Evolutionary conservation across 1,140 invertebrate genomes (phyloP), one percentile per base, ranked within the genome.

Genomic region (Apis dorsata): DNA sequence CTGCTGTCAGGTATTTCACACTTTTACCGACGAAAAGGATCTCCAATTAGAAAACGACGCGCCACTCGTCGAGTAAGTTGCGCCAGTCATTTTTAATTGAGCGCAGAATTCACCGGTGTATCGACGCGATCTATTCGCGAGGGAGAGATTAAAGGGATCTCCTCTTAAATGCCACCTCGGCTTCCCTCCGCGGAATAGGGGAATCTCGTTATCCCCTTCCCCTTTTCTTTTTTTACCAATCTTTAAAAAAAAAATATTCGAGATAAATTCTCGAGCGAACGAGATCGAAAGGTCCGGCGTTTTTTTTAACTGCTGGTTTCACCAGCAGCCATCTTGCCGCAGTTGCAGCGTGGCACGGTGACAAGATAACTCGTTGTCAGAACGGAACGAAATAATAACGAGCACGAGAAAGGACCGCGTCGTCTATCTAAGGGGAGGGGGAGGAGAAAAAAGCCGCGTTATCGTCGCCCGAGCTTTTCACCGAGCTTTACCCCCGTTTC

Each of bases 391-490:
- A 83, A 62, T 77, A 77, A 83, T 70, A 83, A 82, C n/a, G 63
- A 77, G 57, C 65, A 53, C n/a, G 57, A 60, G 12, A 81, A 83
- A 62, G 65, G 66, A 19, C 34, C 21, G 21, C 28, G 60, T 44
- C 57, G 65, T 80, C 69, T 34, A 84, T 84, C 70, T 51, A 69
- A 62, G 65, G 65, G 63, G 51, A 66, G 79, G 68, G 62, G 17
- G 24, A 7, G 34, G 34, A 7, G 34, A 44, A 44, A 44, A 24
- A 13, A 7, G 24, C 49, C 24, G 62, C 69, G 69, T 89, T 93
- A 92, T 92, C 90, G 90, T 87, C 12, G 90, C 34, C 89, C 90
- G 86, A 91, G 90, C 91, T 92, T 92, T 92, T 92, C 91, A 92
- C 83, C 91, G 88, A 91, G 91, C 90, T 92, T 92, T 88, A 92